Percentiles rank a stretch among this genome's conserved stretches.
Evolutionary conservation across 2,113 vertebrate species (phyloP).

Genomic region (Ginglymostoma cirratum): DNA sequence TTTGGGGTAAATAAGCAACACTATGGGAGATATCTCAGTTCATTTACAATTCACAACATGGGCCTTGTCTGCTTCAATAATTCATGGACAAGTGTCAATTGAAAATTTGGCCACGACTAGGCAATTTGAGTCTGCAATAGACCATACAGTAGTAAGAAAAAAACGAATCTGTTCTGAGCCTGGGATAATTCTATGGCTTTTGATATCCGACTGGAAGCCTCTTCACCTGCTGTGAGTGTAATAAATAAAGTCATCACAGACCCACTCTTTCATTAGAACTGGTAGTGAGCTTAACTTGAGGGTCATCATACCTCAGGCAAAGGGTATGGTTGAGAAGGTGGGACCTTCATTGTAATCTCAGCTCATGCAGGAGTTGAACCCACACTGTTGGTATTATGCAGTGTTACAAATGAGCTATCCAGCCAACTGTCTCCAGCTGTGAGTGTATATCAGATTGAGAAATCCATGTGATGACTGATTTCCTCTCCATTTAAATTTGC

Average conservation of each 20-base stretch:
- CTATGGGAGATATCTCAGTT: neutral
- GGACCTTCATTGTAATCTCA: no score
- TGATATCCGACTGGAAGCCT: neutral
- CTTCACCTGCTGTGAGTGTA: neutral
- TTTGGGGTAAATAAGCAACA: neutral
- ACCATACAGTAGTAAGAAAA: neutral
- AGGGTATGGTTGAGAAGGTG: no score
- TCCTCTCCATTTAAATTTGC: neutral
- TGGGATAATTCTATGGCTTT: neutral
- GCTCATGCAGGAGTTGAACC: no score
- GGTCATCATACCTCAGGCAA: no score
- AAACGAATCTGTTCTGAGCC: neutral
- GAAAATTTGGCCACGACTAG: neutral
- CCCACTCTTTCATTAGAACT: no score
- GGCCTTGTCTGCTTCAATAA: neutral
- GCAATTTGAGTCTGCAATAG: neutral
- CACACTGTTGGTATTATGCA: no score
- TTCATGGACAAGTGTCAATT: neutral
- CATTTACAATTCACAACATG: neutral
- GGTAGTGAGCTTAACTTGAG: no score
- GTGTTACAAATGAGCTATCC: no score
- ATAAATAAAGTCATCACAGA: no score
- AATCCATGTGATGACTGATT: neutral
- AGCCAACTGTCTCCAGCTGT: neutral
- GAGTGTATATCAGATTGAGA: neutral